Evolutionary conservation across 2,797 vertebrate species (phyloP).

Genomic region (Coluber constrictor): DNA sequence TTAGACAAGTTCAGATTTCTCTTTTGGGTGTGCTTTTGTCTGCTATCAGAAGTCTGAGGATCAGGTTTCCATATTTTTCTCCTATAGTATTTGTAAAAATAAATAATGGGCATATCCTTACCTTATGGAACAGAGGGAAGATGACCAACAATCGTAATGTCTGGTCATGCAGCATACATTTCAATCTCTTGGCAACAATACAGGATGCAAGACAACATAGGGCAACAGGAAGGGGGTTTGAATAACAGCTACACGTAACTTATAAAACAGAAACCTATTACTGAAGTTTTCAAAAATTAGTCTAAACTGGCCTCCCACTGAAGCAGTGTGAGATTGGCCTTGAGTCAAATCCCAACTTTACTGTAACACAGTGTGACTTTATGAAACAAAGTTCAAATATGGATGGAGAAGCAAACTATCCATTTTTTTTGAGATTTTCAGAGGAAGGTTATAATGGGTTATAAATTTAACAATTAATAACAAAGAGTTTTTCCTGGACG

Average conservation of each 20-base stretch:
- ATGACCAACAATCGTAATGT: no score
- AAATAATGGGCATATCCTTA: background rate
- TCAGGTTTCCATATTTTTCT: background rate
- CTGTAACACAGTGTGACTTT: background rate
- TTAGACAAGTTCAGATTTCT: background rate
- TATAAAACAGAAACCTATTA: background rate
- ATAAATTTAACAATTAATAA: background rate
- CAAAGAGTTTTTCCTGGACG: background rate
- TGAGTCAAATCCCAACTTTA: background rate
- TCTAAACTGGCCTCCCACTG: background rate
- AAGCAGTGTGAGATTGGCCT: background rate
- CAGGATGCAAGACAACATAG: background rate
- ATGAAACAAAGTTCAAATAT: background rate
- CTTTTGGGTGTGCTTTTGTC: background rate
- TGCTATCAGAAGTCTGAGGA: background rate
- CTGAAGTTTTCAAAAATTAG: background rate
- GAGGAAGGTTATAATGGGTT: background rate
- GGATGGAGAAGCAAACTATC: background rate
- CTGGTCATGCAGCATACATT: background rate
- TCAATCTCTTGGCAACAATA: background rate
- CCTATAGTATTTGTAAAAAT: background rate
- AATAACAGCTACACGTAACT: background rate
- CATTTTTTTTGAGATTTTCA: background rate
- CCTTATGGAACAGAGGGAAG: background rate
- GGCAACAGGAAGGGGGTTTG: background rate